These are phyloP conservation scores for Chelonia mydas DNA, from an alignment of 2,797 vertebrate species.

Conservation along the genomic window DNA sequence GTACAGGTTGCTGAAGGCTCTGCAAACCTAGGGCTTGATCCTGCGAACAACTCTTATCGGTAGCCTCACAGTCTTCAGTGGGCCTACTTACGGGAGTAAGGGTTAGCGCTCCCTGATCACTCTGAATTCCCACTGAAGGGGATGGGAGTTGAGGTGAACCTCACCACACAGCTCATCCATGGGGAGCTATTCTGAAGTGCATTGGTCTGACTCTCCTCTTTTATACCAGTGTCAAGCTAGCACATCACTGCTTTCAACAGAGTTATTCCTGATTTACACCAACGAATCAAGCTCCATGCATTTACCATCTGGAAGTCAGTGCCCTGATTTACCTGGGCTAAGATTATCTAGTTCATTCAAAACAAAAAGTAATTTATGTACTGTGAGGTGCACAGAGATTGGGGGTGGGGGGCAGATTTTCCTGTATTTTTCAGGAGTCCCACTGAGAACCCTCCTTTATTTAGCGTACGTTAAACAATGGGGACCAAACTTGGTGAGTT, in stretches of 20 bases:
- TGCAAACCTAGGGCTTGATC: not conserved
- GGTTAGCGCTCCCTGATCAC: not conserved
- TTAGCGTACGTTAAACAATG: constrained; percentile 13
- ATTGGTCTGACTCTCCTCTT: not conserved
- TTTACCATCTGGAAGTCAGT: not conserved
- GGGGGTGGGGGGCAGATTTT: not conserved
- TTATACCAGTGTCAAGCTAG: not conserved
- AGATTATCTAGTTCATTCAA: not conserved
- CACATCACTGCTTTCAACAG: not conserved
- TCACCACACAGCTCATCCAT: accelerated
- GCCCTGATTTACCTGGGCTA: not conserved
- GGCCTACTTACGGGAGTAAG: not conserved
- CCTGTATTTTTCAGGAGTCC: constrained; percentile 4
- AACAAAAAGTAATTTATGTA: not conserved
- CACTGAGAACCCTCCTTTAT: not conserved
- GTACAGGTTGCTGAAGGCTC: not conserved
- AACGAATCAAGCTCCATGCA: not conserved
- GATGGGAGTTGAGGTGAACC: not conserved
- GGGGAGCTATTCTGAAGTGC: not conserved
- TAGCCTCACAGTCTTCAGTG: not conserved
- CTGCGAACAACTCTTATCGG: not conserved
- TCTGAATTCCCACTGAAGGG: not conserved
- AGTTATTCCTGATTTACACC: not conserved
- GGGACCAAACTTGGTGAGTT: not conserved
- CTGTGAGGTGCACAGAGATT: not conserved